Percentiles rank a stretch among this genome's conserved stretches.
Evolutionary conservation across 2,797 vertebrate species (phyloP).

Genomic region (Lerista edwardsae): DNA sequence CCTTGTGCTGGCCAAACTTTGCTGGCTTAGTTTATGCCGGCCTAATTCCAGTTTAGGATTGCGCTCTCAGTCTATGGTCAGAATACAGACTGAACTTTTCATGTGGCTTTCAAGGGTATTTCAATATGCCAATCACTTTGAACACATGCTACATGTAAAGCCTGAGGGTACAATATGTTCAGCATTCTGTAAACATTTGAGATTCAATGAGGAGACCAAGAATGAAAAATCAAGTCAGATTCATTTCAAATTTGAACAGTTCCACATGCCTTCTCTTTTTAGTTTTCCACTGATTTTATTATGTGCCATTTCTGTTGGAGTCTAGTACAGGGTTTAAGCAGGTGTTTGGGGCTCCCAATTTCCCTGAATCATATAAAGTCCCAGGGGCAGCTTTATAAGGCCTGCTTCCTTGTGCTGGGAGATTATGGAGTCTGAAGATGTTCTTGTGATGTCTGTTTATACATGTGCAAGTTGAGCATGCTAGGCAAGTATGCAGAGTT

Average conservation of each 20-base stretch:
- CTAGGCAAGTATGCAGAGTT: not conserved
- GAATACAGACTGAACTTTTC: not conserved
- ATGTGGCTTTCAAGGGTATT: not conserved
- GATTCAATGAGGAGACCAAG: not conserved
- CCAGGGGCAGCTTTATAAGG: not conserved
- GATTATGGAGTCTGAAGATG: not conserved
- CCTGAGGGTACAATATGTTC: not conserved
- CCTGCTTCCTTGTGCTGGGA: not conserved
- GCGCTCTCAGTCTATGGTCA: not conserved
- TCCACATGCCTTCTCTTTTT: not conserved
- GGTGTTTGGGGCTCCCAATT: not conserved
- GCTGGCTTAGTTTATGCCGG: too few species aligned
- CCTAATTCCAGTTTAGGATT: too few species aligned
- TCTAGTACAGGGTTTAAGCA: not conserved
- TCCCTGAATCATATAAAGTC: not conserved
- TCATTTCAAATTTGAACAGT: not conserved
- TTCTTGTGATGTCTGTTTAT: not conserved
- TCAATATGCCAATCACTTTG: not conserved
- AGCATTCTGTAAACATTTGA: conserved; percentile 13
- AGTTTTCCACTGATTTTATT: not conserved
- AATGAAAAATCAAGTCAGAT: not conserved
- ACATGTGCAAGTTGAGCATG: not conserved
- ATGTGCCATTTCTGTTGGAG: not conserved
- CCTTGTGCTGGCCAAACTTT: too few species aligned
- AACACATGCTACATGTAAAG: not conserved